phyloP scores from a whole-genome alignment of 2,113 vertebrate genomes.

The Motacilla tschutschensis region DNA sequence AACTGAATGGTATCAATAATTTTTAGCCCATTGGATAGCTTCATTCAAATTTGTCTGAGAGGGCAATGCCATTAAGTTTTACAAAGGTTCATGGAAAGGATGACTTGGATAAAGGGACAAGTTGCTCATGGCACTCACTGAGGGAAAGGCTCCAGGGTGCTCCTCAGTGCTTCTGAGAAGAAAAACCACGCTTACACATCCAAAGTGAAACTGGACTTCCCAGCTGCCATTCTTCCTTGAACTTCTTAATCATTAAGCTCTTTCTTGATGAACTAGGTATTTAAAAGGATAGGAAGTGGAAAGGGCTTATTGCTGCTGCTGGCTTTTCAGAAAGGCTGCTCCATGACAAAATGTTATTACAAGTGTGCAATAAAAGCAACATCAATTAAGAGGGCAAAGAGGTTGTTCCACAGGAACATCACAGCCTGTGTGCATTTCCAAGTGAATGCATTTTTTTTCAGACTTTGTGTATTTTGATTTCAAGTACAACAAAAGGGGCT shows the following conservation, averaged over 20 bases:
- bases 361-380: background rate
- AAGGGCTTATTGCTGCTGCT: background rate
- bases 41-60: background rate
- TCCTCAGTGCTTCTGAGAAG: background rate
- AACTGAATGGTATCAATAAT: background rate
- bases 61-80: background rate
- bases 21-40: background rate
- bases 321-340: background rate
- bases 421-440: background rate
- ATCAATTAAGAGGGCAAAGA: background rate
- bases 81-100: background rate
- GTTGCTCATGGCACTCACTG: background rate
- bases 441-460: background rate
- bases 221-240: background rate
- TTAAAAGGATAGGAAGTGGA: background rate
- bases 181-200: background rate
- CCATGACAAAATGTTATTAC: background rate
- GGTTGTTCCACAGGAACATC: background rate
- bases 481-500: conserved; percentile 22
- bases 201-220: background rate
- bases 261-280: background rate
- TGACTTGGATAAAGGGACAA: background rate
- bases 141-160: background rate
- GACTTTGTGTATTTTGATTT: background rate
- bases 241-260: background rate